Base-by-base conservation (phyloP, 2,113 vertebrate genomes). In the Terrapene triunguis region DNA sequence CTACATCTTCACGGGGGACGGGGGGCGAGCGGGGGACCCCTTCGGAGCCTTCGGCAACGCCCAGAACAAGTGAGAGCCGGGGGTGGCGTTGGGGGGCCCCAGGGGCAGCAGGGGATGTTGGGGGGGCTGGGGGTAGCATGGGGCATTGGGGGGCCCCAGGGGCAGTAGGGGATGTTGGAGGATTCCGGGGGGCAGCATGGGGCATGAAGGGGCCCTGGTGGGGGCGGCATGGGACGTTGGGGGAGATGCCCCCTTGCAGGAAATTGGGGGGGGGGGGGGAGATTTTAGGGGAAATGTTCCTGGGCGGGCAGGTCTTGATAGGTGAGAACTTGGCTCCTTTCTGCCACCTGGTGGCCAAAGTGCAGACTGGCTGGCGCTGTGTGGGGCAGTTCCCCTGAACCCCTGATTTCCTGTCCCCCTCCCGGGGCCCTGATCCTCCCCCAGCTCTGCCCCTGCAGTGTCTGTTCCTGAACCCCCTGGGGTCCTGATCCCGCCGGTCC, bases 1-100 rank as follows among this genome's bases (percentile, higher is more conserved):
- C 53, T 99, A 99, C 96, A 98, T 99, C 89, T 99, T 99, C 90
- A 98, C 98, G 17, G 99, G 99, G 5, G 99, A 99, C n/a, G 99
- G 98, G 2, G 99, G 98, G 2, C 97, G 97, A 91, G 98, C 98
- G 1, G 98, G 99, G 42, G 99, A 99, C 90, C 98, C 99, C 6
- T 99, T 99, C 93, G 98, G 99, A 62, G 98, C 98, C 93, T 99
- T 99, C 96, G 99, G 99, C 44, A 99, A 99, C 90, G 97, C 99
- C 69, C 99, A 99, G 97, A 99, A 99, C 95, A 99, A 98, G 99
- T 99, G 91, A 96, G 98, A 95, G 47, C 27, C 22, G 2, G 35
- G 17, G 16, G 3, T 0, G 50, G 51, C 16, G 16, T 51, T 51
- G 51, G 27, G 47, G 29, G 32, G 16, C 29, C 17, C 35, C 4